phyloP scores from a whole-genome alignment of 2,113 vertebrate genomes.

The Oncorhynchus tshawytscha region DNA sequence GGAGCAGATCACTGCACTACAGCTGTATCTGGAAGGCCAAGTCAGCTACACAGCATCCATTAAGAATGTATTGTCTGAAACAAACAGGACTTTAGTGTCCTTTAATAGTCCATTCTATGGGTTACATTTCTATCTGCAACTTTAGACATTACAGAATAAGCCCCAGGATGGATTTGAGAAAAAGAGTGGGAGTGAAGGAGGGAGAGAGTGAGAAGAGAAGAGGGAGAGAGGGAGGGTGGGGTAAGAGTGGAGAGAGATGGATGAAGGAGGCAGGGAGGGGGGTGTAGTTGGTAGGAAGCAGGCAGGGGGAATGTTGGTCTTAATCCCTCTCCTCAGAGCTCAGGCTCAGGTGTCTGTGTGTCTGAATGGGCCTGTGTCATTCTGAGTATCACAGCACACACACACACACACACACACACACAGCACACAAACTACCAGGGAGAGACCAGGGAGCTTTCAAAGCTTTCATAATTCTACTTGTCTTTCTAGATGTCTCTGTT shows the following conservation, averaged over 20 bases:
- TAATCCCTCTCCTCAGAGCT: conserved; percentile 63
- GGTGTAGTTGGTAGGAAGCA: background rate
- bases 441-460: background rate
- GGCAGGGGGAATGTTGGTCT: conserved; percentile 47
- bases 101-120: too few species aligned
- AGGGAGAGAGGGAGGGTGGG: background rate
- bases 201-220: background rate
- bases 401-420: too few species aligned
- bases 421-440: background rate
- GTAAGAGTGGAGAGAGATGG: background rate
- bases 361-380: conserved; percentile 62
- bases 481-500: too few species aligned
- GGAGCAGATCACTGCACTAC: background rate
- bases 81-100: too few species aligned
- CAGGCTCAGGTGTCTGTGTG: conserved; percentile 65
- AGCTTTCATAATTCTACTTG: too few species aligned
- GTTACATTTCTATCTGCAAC: too few species aligned
- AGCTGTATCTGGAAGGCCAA: too few species aligned
- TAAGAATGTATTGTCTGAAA: too few species aligned
- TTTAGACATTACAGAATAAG: too few species aligned
- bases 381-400: conserved; percentile 15
- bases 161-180: too few species aligned
- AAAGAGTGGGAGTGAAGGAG: too few species aligned
- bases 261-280: background rate
- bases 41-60: too few species aligned